Base-by-base conservation (phyloP, 2,888 invertebrate genomes). In the Desoria tigrina region DNA sequence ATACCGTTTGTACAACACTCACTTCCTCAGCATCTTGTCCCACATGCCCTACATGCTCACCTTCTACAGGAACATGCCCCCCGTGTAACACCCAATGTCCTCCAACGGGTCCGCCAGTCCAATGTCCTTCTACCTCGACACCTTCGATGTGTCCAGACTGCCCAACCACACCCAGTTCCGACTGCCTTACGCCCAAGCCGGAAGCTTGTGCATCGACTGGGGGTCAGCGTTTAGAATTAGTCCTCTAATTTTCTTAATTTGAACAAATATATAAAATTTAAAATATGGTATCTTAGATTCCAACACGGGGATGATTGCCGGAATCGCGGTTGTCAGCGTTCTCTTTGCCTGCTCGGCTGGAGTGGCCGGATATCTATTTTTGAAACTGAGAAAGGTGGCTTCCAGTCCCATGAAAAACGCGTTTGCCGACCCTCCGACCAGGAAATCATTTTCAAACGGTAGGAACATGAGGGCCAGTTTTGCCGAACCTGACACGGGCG, bases 301-400 rank as follows among this genome's bases (percentile, higher is more conserved):
- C 11, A 55, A 55, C 37, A 55, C 55, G 3, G 55, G 55, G n/a
- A 4, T 55, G 11, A 6, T 55, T n/a, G 55, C 55, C 3, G 55
- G 55, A 32, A 55, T 55, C 37, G 27, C 27, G 27, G 28, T 32
- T 18, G 28, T 55, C 16, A 26, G 26, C 37, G 55, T 55, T 18
- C n/a, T 55, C 3, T 27, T 32, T 21, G 55, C 37, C 4, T 9
- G n/a, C 7, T 55, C 55, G 7, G 18, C 32, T 16, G 55, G 55
- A 32, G 28, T 6, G n/a, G 55, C 55, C n/a, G 55, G n/a, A 27
- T 55, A 26, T 18, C 21, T 55, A 3, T 55, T 28, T 18, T 28
- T 6, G 55, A 55, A 55, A 32, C n/a, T 27, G 3, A 55, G 32
- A 18, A 26, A 53, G 7, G 7, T 53, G 26, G 55, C 32, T 7